Base-by-base conservation (phyloP, 1,140 invertebrate species). In the Drosophila punjabiensis region DNA sequence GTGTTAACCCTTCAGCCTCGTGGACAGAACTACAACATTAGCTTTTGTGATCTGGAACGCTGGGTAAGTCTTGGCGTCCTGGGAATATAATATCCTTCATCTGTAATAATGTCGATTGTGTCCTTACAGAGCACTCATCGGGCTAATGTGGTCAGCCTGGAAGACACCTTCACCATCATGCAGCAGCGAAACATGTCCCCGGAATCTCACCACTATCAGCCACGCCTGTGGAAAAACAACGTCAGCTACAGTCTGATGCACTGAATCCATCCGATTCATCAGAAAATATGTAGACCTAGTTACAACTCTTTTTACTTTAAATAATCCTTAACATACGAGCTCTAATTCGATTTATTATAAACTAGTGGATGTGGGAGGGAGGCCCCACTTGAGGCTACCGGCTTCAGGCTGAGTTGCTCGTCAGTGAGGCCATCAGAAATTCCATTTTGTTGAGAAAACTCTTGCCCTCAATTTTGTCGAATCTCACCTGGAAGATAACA, bases 401-500 rank as follows among this genome's bases (percentile, higher is more conserved):
- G 30, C 28, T 58, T 80, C 50, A 92, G 50, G 86, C 50, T 9
- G 86, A 81, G 43, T 81, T 88, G 45, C 88, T 96, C 7, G 96
- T 98, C 16, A 98, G 94, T 81, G 97, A 97, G 24, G 98, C 98
- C 98, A 99, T 98, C 7, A 99, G 94, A 70, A 98, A 95, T 95
- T 99, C 98, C 96, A 99, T 98, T 95, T 99, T 99, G 85, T 98
- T 98, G 2, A 99, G 94, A 93, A 99, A 99, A 94, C 98, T 99
- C 88, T 97, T 97, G n/a, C 98, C 98, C 93, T 99, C 98, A 95
- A 99, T 97, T 94, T 98, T 98, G 55, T 99, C 97, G 92, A 98
- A 96, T 79, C 97, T 95, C 39, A 93, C 92, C 92, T 93, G 52
- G 3, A 82, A 75, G 43, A 52, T 11, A 37, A 4, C 18, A 37